Evolutionary conservation across 2,113 vertebrate genomes (phyloP), one percentile per base, ranked within the genome.

Genomic region (Strigops habroptila): DNA sequence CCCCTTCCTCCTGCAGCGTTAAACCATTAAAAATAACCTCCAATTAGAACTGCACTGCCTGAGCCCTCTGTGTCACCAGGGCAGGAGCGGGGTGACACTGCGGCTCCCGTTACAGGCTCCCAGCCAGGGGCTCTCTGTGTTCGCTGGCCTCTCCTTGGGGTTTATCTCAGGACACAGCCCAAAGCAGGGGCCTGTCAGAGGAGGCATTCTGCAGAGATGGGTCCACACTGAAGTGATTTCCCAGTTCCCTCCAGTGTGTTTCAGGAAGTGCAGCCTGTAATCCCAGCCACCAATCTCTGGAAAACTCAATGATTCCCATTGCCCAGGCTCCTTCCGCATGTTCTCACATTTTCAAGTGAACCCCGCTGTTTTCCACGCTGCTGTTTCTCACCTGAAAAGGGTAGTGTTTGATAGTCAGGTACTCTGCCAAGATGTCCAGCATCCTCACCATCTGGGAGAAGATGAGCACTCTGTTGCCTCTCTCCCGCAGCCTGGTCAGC

Each of bases 361-460:
- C 5, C 25, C 14, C 25, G 3, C 13, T 44, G n/a, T 19, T 67
- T 43, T 49, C 51, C 31, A 11, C 7, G 43, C 65, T 31, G 25
- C 51, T 24, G 14, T 23, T 60, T 60, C 97, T 95, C 95, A 99
- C 99, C 99, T 99, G 99, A 97, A 99, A 99, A 12, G 98, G 98
- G 85, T 99, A 99, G 96, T 99, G 99, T 79, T 99, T 99, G 92
- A 98, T 99, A 86, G 99, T 92, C 91, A 99, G 94, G 97, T 99
- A 99, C 88, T 99, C 99, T 1, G 99, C 99, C 96, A 99, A 95
- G 96, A 99, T 99, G 95, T 99, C 99, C 98, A 99, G 95, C 99
- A 99, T 99, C 93, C 99, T 98, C 97, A 99, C 99, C 99, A 99
- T 99, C 98, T 99, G 99, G 64, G 99, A 99, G 97, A 99, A 99